Evolutionary conservation across 2,888 invertebrate species (phyloP), one percentile per base, ranked within the genome.

Genomic region (Diabrotica balteata): DNA sequence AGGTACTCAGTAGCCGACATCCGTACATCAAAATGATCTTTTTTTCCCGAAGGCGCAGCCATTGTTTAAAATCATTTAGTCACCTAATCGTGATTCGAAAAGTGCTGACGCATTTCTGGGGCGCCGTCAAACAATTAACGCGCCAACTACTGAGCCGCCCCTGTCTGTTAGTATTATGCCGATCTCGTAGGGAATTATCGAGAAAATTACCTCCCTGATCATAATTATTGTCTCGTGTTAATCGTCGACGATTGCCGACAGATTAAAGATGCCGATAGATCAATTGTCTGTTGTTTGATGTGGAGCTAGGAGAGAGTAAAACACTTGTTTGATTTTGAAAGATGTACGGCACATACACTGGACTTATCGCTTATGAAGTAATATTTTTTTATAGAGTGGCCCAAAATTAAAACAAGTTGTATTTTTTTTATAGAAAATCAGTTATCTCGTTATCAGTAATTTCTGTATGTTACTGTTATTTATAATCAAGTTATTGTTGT

Each of bases 91-190:
- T 78, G 72, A 75, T 10, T 71, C 70, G 71, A 81, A 83, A 84
- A 82, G 79, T 82, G 84, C 84, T 84, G 84, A 84, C 80, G 78
- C 79, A 77, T 76, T 76, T 68, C 75, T 62, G 69, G 81, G 83
- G 84, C 84, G 84, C 84, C 84, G 81, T 78, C 79, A 81, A 80
- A 81, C 82, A 82, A 84, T 83, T 83, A 84, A 79, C 69, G 65
- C 70, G 68, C 75, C 72, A 75, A 73, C 74, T 73, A 67, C 74
- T 66, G 68, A 66, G 70, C 75, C 74, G 71, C 75, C 73, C 72
- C 72, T 67, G 75, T 75, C 75, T 77, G 75, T 73, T 73, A 72
- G 70, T 73, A 73, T 73, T 70, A 72, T 68, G 72, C 70, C 63
- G 63, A 57, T 69, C 68, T 58, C 63, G 61, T 68, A 70, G 65